Evolutionary conservation across 2,113 vertebrate genomes (phyloP), one percentile per base, ranked within the genome.

Genomic region (Scomber scombrus): DNA sequence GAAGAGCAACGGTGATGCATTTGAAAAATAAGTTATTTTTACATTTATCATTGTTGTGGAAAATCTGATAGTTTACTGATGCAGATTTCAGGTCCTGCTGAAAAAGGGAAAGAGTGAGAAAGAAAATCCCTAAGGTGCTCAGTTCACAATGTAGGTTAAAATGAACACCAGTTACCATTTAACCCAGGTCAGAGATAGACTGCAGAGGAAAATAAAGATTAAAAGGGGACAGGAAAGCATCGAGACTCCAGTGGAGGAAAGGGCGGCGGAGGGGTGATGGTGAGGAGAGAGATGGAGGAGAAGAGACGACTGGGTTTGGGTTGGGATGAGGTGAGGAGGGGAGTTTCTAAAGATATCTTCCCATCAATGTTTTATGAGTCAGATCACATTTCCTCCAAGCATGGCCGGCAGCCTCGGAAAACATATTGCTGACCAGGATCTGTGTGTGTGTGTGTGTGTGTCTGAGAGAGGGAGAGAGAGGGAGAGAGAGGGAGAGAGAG

Each of bases 311-410:
- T 43, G 47, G 23, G 49, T 80, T 66, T 60, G 49, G 49, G 60
- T 71, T 82, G 54, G 62, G 77, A 82, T 79, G 82, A 87, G 79
- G 82, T 71, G 65, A 91, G 51, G 66, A 68, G 74, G 81, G 63
- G 80, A 77, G 78, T 86, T 86, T 91, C 90, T 94, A 93, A 94
- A 92, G 76, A 92, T 92, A 91, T 84, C 86, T 40, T 73, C 75
- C 54, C 78, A 87, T 93, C 82, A 87, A 91, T 93, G 83, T 90
- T 94, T 91, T 55, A 94, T 92, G 90, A 92, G 82, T 76, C 71
- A 18, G 66, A 91, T 92, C 88, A 84, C 60, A 86, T 90, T 91
- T 91, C 86, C 84, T 87, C 85, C 43, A 43, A 78, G 85, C 84
- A 79, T 70, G 68, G 87, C 87, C 78, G 29, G 47, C 75, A 84